Evolutionary conservation across 2,888 invertebrate genomes (phyloP), one percentile per base, ranked within the genome.

Genomic region (Nomada goodeniana): DNA sequence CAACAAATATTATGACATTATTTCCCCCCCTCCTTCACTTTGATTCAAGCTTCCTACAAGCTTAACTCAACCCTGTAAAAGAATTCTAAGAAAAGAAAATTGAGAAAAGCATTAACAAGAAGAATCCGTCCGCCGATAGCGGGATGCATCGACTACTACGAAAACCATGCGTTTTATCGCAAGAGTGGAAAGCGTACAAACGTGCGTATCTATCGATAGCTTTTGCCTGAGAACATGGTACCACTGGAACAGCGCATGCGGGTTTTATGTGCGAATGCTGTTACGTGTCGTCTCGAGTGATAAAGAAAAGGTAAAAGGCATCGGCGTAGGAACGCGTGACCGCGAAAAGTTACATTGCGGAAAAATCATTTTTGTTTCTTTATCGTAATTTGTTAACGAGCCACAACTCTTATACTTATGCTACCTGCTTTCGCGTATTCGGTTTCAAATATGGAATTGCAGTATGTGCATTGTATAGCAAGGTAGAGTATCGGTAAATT

Each of bases 261-360:
- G 72, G 72, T 70, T 73, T 76, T 84, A 59, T 61, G 69, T 29
- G 59, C 59, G 65, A 82, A 73, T 64, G 63, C 63, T 74, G 63
- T 71, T 57, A 50, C 52, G 52, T 50, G 23, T 26, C 18, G 77
- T 63, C 65, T 52, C 47, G 65, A 59, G 36, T 59, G 84, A 80
- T 71, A 74, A 73, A 67, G 50, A 47, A 84, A 76, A 80, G 72
- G 64, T 70, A 76, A 80, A 53, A 84, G 61, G 42, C 57, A 73
- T 36, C n/a, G 57, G 69, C 57, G 84, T 73, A 65, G 70, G 55
- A 67, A 69, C 52, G 26, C 13, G 44, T 60, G 26, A 50, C 50
- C 18, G 36, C 1, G 53, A 67, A 60, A 55, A 60, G 18, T 52
- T 52, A 15, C 11, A 20, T 10, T 52, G 11, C 10, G n/a, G 20